Base-by-base conservation (phyloP, 2,888 invertebrate species). In the Germaria angustata region DNA sequence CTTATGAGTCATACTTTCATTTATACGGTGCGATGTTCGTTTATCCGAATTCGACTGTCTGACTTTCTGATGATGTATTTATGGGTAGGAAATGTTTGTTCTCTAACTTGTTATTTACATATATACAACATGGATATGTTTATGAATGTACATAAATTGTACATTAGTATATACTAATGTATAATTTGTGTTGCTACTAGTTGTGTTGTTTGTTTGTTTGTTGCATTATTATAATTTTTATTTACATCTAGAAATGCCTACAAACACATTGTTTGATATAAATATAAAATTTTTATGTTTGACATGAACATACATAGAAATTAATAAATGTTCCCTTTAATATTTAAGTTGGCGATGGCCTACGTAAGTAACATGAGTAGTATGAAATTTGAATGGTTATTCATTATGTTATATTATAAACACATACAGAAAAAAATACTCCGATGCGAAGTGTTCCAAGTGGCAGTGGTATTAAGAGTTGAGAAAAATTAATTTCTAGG, bases 51-150 rank as follows among this genome's bases (percentile, higher is more conserved):
- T n/a, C n/a, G n/a, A n/a, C n/a, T n/a, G n/a, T n/a, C n/a, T n/a
- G n/a, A n/a, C n/a, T n/a, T n/a, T n/a, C n/a, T n/a, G n/a, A n/a
- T n/a, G n/a, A n/a, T n/a, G n/a, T 65, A 22, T 65, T 75, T 65
- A 24, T 65, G 75, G 65, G 34, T 44, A 17, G 44, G 24, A 75
- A 65, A 36, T 65, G 51, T 72, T 11, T 24, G 39, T 28, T 49
- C 13, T 34, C 36, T 51, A n/a, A n/a, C n/a, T n/a, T n/a, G 11
- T 63, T 53, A 8, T 49, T 24, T 44, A 13, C 34, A 34, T 36
- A 6, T 20, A 34, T 44, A 36, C n/a, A 11, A 59, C 15, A 59
- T 17, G 55, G 34, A 2, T 5, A 20, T 15, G 22, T 61, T 6
- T 11, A 15, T 15, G 28, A 2, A 66, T 51, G 17, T 36, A 24